phyloP scores from a whole-genome alignment of 2,113 vertebrate genomes.

The Nansenia antarctica region DNA sequence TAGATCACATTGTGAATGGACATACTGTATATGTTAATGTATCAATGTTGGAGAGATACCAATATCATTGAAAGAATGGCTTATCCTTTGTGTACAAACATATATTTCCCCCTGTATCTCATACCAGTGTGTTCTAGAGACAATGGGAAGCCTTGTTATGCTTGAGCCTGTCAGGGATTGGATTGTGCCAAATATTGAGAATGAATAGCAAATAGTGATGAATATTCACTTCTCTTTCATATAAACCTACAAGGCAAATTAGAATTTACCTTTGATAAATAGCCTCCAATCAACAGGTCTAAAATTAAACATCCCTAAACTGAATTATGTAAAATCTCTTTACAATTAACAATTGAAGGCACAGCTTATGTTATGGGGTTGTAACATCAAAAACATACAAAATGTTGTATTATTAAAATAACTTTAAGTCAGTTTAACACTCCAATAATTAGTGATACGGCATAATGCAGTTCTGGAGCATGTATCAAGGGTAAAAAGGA shows the following conservation, averaged over 20 bases:
- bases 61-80: not conserved
- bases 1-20: not conserved
- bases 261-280: not conserved
- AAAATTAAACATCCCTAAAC: not conserved
- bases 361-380: constrained; percentile 16
- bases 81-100: not conserved
- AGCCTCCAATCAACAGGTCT: not conserved
- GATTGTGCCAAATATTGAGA: not conserved
- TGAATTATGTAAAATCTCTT: not conserved
- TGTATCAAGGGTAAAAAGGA: constrained; percentile 63
- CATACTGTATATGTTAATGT: too few species aligned
- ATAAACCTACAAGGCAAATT: not conserved
- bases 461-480: constrained; percentile 37
- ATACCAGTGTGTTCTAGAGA: not conserved
- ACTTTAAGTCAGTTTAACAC: constrained; percentile 53
- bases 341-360: constrained; percentile 3
- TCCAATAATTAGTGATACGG: constrained; percentile 40
- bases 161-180: not conserved
- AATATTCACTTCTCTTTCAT: constrained; percentile 36
- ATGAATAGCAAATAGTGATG: constrained; percentile 19
- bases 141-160: not conserved
- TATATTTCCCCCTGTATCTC: not conserved
- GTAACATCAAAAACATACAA: constrained; percentile 3
- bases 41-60: not conserved
- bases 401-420: constrained; percentile 26